phyloP scores from a whole-genome alignment of 2,113 vertebrate genomes.

The Cephalopholis sonnerati region DNA sequence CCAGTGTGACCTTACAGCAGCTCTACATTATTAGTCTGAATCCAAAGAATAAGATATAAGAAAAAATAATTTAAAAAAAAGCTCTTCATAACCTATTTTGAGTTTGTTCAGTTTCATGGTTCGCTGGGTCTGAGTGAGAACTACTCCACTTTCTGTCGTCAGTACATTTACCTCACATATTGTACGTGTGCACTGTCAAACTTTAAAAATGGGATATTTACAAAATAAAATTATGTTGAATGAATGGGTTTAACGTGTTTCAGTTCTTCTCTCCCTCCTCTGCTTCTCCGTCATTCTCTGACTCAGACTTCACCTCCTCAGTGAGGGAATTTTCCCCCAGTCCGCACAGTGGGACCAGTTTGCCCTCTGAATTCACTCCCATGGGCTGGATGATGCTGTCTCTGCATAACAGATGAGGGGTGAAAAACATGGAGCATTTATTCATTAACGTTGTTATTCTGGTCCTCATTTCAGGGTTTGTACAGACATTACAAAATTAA shows the following conservation, averaged over 20 bases:
- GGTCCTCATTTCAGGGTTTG: not conserved
- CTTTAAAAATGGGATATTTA: constrained; percentile 17
- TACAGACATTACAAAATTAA: no score
- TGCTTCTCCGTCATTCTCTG: constrained; percentile 56
- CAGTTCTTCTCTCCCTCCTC: constrained; percentile 56
- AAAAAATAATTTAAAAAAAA: not conserved
- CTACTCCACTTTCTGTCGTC: not conserved
- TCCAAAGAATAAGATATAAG: not conserved
- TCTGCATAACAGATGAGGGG: constrained; percentile 48
- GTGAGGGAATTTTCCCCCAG: constrained; percentile 49
- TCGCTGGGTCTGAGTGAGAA: not conserved
- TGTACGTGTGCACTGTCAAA: constrained; percentile 5
- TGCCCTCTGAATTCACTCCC: constrained; percentile 77
- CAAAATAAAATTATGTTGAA: not conserved
- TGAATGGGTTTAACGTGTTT: constrained; percentile 17
- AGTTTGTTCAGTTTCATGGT: not conserved
- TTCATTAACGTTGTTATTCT: not conserved
- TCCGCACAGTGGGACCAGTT: constrained; percentile 70
- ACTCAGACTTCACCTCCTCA: constrained; percentile 61
- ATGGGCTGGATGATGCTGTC: constrained; percentile 78
- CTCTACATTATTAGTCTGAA: constrained; percentile 6
- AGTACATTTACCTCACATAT: not conserved
- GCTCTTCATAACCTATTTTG: constrained; percentile 5
- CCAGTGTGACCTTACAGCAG: constrained; percentile 11
- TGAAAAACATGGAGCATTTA: not conserved